A percentile compares a stretch with the other conserved stretches of the same genome.
phyloP scores from a whole-genome alignment of 1,140 invertebrate species.

The Euura lappo region DNA sequence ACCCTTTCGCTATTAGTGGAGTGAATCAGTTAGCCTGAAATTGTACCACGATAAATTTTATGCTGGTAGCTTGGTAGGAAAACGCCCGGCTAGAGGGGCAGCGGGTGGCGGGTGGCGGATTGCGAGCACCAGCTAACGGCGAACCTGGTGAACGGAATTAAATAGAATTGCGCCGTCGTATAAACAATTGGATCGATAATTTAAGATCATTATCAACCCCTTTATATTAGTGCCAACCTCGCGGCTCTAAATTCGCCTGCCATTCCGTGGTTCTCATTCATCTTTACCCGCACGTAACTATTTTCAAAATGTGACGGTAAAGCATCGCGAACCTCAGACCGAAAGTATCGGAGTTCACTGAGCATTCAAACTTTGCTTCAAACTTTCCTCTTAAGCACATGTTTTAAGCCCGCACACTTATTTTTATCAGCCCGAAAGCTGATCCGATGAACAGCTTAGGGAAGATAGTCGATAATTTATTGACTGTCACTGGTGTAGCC shows the following conservation, averaged over 20 bases:
- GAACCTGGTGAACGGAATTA: slow-evolving; percentile 43
- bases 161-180: slow-evolving; percentile 56
- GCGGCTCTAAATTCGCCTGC: slow-evolving; percentile 44
- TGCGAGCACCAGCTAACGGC: neutral
- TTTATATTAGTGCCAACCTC: slow-evolving; percentile 51
- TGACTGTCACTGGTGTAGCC: slow-evolving; percentile 39
- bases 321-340: too few relatives aligned
- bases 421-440: neutral
- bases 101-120: slow-evolving; percentile 3
- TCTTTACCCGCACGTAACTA: slow-evolving; percentile 9
- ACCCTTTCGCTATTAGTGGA: slow-evolving; percentile 46
- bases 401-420: too few relatives aligned
- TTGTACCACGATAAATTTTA: slow-evolving; percentile 55
- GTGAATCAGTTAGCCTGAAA: slow-evolving; percentile 53
- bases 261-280: slow-evolving; percentile 44
- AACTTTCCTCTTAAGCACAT: too few relatives aligned
- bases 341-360: too few relatives aligned
- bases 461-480: slow-evolving; percentile 27
- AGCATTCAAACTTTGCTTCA: too few relatives aligned
- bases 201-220: slow-evolving; percentile 58
- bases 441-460: neutral
- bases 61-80: slow-evolving; percentile 19
- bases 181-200: slow-evolving; percentile 62
- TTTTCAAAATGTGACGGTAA: too few relatives aligned
- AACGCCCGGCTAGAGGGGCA: slow-evolving; percentile 27